Base-by-base conservation (phyloP, 2,888 invertebrate genomes). In the Clivina fossor region DNA sequence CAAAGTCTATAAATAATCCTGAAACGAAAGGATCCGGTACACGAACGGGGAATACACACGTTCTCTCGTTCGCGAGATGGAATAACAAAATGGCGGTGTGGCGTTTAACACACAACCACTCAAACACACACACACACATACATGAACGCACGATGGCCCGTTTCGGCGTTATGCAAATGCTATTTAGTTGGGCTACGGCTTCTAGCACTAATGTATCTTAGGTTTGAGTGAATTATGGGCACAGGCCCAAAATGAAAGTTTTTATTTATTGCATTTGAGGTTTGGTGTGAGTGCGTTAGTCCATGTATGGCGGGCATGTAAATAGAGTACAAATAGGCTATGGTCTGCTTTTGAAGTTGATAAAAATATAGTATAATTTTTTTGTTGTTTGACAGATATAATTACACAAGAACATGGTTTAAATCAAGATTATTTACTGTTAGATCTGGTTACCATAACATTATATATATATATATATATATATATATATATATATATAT, bases 161-260 rank as follows among this genome's bases (percentile, higher is more conserved):
- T 40, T 20, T 30, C 38, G 13, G 22, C 40, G 49, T 49, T 51
- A 51, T 43, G 51, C 51, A 43, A 43, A 51, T 51, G 35, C 49
- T 43, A 51, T 35, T 43, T 51, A 32, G 43, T 41, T 51, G 30
- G 51, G 43, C 51, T n/a, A n/a, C n/a, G n/a, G n/a, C n/a, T n/a
- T n/a, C n/a, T n/a, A n/a, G n/a, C n/a, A n/a, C n/a, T 51, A 51
- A 51, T 51, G 51, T 51, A 43, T 51, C 51, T 43, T 51, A 43
- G 16, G 41, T 49, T 51, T 51, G 51, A 51, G 41, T 51, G 41
- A 51, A 41, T 51, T 51, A 51, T 51, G 22, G 51, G 9, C 11
- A 22, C 24, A 15, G 41, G n/a, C n/a, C 15, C 30, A 22, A 49
- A 38, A 49, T 51, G 41, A 51, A 30, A 51, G 51, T 51, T 51